Conservation (phyloP, 2,797 vertebrate species). For the Chaetophractus vellerosus region DNA sequence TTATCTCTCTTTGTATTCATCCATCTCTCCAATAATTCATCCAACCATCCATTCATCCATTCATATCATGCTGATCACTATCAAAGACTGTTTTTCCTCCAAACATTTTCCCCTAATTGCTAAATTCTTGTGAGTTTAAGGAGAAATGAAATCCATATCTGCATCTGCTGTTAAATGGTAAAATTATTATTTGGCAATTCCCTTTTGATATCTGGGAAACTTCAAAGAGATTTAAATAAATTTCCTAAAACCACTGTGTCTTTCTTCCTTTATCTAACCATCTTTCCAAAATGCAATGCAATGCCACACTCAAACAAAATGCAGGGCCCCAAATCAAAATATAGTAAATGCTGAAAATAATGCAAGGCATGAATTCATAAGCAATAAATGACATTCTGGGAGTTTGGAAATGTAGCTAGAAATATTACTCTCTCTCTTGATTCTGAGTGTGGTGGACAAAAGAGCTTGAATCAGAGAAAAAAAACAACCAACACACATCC, state of each 20-base stretch:
- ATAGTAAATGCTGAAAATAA: slow-evolving; percentile 20
- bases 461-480: neutral
- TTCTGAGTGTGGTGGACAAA: neutral
- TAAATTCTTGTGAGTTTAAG: slow-evolving; percentile 53
- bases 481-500: neutral
- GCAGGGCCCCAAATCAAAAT: neutral
- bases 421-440: neutral
- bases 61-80: neutral
- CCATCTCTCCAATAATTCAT: too few relatives aligned
- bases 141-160: slow-evolving; percentile 20
- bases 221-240: slow-evolving; percentile 61
- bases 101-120: slow-evolving; percentile 55
- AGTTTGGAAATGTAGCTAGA: slow-evolving; percentile 27
- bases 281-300: slow-evolving; percentile 41
- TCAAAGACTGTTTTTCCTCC: neutral
- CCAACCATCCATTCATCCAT: neutral
- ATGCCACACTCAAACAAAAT: neutral
- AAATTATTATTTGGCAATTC: slow-evolving; percentile 56
- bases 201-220: neutral
- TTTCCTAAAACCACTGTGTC: neutral
- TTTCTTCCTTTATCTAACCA: neutral
- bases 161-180: slow-evolving; percentile 37
- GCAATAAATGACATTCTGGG: slow-evolving; percentile 17
- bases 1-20: neutral
- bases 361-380: slow-evolving; percentile 12